A percentile compares a stretch with the other conserved stretches of the same genome.
Conservation (phyloP, 2,113 vertebrate species). For the Irena cyanogastra region DNA sequence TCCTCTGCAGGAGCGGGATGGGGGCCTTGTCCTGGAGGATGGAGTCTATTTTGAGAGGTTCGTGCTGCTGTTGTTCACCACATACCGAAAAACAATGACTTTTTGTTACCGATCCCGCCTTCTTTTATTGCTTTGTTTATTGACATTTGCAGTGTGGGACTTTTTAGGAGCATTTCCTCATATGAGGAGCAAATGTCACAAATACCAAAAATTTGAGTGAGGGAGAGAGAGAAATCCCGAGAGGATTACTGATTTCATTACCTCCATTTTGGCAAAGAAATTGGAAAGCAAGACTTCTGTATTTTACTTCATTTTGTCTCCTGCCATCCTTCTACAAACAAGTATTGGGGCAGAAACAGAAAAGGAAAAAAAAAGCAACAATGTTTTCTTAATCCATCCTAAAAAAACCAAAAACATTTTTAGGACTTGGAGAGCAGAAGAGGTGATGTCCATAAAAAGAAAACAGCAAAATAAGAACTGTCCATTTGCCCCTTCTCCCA, state of each 20-base stretch:
- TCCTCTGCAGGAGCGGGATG: constrained; percentile 22
- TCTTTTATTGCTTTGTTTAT: constrained; percentile 74
- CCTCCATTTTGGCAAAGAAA: constrained; percentile 47
- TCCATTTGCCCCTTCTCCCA: constrained; percentile 43
- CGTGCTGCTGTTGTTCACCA: constrained; percentile 46
- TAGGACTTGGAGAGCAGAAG: constrained; percentile 12
- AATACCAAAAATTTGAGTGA: constrained; percentile 62
- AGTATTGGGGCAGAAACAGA: not conserved
- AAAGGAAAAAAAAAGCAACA: not conserved
- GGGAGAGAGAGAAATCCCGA: not conserved
- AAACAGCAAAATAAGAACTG: not conserved
- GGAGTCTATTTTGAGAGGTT: constrained; percentile 73
- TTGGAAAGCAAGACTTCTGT: constrained; percentile 13
- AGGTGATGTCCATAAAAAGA: constrained; percentile 37
- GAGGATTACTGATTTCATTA: constrained; percentile 30
- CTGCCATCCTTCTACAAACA: not conserved
- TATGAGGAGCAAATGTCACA: constrained; percentile 74
- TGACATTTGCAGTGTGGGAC: constrained; percentile 65
- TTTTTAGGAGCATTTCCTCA: constrained; percentile 72
- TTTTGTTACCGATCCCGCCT: constrained; percentile 66
- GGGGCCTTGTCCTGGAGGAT: constrained; percentile 26
- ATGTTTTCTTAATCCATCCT: not conserved
- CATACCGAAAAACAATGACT: constrained; percentile 71
- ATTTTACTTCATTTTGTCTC: constrained; percentile 26
- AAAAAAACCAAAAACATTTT: not conserved